A percentile compares a stretch with the other conserved stretches of the same genome.
These are phyloP conservation scores for Danio kyathit DNA, from an alignment of 2,797 vertebrate genomes.

Conservation along the genomic window DNA sequence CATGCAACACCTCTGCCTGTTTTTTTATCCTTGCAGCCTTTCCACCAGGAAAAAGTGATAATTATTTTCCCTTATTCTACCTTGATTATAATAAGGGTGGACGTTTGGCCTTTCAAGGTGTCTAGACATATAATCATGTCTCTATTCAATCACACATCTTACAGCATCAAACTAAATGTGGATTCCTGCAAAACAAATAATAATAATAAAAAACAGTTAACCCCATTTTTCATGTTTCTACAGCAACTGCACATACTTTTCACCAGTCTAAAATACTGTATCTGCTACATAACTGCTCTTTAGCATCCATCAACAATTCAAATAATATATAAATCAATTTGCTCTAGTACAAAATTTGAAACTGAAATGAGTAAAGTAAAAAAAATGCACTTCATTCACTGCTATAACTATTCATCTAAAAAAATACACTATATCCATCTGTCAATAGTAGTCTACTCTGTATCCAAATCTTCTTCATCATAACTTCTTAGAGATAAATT, in stretches of 20 bases:
- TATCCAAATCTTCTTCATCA: slow-evolving; percentile 24
- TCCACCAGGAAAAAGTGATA: slow-evolving; percentile 10
- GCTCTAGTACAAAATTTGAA: background rate
- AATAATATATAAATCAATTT: slow-evolving; percentile 27
- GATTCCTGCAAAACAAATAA: background rate
- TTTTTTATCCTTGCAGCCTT: background rate
- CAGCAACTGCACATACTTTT: background rate
- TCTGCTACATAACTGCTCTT: slow-evolving; percentile 16
- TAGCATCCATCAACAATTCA: background rate
- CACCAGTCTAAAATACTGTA: background rate
- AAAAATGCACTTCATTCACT: slow-evolving; percentile 11
- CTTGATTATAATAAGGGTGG: slow-evolving; percentile 19
- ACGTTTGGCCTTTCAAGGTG: background rate
- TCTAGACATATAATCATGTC: slow-evolving; percentile 12
- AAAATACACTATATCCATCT: slow-evolving; percentile 53
- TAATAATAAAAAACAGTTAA: background rate
- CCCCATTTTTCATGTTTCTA: background rate
- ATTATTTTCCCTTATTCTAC: slow-evolving; percentile 19
- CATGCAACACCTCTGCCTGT: slow-evolving; percentile 14
- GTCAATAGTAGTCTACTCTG: slow-evolving; percentile 18
- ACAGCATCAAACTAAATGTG: background rate
- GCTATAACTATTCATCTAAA: slow-evolving; percentile 36
- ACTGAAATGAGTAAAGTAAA: background rate
- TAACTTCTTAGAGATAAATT: background rate
- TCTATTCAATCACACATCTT: background rate